Percentiles rank a stretch among this genome's conserved stretches.
phyloP scores from a whole-genome alignment of 2,113 vertebrate genomes.

The Anoura caudifer region DNA sequence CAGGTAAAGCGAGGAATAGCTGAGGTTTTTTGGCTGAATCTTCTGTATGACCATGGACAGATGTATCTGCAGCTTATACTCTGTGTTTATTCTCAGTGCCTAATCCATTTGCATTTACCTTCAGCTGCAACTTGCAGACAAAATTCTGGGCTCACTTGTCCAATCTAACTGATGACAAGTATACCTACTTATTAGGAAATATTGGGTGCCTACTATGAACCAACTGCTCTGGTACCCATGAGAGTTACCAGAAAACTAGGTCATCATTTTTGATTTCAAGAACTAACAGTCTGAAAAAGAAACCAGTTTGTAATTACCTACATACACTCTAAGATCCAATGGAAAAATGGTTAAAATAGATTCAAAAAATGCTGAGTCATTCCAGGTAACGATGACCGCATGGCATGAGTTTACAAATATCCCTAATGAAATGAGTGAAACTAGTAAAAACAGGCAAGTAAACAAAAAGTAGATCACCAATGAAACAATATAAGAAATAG shows the following conservation, averaged over 20 bases:
- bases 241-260: not conserved
- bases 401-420: not conserved
- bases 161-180: not conserved
- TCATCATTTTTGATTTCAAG: slow-evolving; percentile 1
- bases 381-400: not conserved
- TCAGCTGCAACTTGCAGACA: not conserved
- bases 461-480: not conserved
- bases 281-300: not conserved
- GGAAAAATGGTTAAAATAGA: not conserved
- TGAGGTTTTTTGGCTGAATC: not conserved
- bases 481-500: not conserved
- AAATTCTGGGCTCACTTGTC: not conserved
- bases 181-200: not conserved
- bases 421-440: not conserved
- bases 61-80: not conserved
- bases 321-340: not conserved
- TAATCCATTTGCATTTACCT: not conserved
- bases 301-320: not conserved
- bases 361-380: not conserved
- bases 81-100: not conserved
- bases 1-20: not conserved
- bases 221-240: not conserved
- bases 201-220: not conserved
- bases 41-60: not conserved
- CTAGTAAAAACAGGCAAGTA: not conserved